Conservation (phyloP, 2,888 invertebrate species). For the Drosophila suboccidentalis region DNA sequence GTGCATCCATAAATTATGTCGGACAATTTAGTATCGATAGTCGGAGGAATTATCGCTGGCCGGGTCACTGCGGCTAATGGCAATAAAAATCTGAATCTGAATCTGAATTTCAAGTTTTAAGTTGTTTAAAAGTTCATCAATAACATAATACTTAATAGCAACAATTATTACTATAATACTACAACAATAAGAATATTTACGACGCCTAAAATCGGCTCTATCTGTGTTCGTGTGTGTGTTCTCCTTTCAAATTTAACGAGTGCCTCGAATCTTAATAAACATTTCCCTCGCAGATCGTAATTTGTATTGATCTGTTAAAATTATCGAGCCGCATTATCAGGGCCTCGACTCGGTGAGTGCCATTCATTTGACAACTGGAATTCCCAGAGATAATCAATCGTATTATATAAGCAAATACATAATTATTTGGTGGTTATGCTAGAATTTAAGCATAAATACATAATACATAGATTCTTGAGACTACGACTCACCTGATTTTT, state of each 20-base stretch:
- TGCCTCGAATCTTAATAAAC: slow-evolving; percentile 61
- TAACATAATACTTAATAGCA: slow-evolving; percentile 14
- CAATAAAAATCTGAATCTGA: slow-evolving; percentile 60
- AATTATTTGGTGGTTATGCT: not conserved
- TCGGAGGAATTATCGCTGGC: slow-evolving; percentile 49
- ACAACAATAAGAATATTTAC: slow-evolving; percentile 40
- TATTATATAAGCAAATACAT: slow-evolving; percentile 18
- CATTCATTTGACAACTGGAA: slow-evolving; percentile 8
- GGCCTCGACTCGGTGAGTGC: slow-evolving; percentile 57
- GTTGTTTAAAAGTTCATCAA: slow-evolving; percentile 58
- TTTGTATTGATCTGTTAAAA: slow-evolving; percentile 58
- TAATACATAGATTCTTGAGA: not conserved
- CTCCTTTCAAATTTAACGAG: slow-evolving; percentile 56
- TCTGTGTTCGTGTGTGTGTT: slow-evolving; percentile 22
- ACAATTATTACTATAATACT: slow-evolving; percentile 28
- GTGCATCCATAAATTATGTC: slow-evolving; percentile 61
- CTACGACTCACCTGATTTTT: not conserved
- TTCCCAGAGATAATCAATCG: slow-evolving; percentile 9
- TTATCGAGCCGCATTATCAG: slow-evolving; percentile 37
- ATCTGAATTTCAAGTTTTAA: slow-evolving; percentile 52
- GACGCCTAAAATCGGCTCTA: slow-evolving; percentile 36
- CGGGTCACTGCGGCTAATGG: slow-evolving; percentile 43
- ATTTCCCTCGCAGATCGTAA: slow-evolving; percentile 56
- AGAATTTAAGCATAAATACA: not conserved
- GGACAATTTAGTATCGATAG: slow-evolving; percentile 48